Evolutionary conservation across 2,888 invertebrate genomes (phyloP).

Genomic region (Strigamia crassipes): DNA sequence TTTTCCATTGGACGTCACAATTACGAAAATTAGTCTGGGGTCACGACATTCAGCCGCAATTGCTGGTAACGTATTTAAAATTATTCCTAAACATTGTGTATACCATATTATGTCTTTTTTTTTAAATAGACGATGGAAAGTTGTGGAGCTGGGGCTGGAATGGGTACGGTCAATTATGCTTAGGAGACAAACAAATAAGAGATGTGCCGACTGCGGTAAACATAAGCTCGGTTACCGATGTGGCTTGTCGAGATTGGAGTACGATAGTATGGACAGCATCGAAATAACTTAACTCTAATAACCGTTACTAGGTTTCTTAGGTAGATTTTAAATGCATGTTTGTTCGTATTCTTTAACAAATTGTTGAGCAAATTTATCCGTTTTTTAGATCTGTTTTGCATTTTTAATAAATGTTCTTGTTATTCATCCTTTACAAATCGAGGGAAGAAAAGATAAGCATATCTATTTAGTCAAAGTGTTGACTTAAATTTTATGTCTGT

Average conservation of each 20-base stretch:
- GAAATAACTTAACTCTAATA: background rate
- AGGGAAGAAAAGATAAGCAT: background rate
- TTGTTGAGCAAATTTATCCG: background rate
- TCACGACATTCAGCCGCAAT: conserved; percentile 74
- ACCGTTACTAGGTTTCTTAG: background rate
- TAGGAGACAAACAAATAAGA: conserved; percentile 52
- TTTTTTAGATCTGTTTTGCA: background rate
- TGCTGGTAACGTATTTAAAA: conserved; percentile 62
- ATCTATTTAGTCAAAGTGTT: background rate
- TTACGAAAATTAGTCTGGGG: conserved; percentile 70
- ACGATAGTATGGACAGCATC: conserved; percentile 29
- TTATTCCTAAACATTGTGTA: background rate
- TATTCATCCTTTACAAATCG: background rate
- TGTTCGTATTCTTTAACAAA: background rate
- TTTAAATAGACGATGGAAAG: conserved; percentile 65
- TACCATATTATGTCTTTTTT: background rate
- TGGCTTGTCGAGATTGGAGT: conserved; percentile 31
- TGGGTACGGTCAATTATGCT: conserved; percentile 77
- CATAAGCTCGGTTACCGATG: background rate
- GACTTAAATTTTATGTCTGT: background rate
- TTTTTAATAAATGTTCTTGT: background rate
- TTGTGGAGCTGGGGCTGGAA: conserved; percentile 81
- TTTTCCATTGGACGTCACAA: conserved; percentile 48
- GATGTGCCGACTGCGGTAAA: conserved; percentile 57
- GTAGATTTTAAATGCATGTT: conserved; percentile 10